Base-by-base conservation (phyloP, 1,140 invertebrate genomes). In the Lucilia sericata region DNA sequence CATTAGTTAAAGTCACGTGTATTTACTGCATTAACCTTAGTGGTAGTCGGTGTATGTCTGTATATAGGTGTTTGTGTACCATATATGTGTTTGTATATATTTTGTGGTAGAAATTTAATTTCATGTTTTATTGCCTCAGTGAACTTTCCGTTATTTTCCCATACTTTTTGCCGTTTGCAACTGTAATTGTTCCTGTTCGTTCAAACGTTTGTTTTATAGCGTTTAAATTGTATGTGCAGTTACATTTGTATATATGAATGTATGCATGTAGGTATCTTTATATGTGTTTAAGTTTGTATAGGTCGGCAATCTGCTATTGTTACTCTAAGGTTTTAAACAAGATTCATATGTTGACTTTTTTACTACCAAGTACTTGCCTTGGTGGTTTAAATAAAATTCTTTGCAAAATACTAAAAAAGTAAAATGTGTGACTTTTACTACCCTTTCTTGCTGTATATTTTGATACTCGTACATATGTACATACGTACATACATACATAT, bases 1-100 rank as follows among this genome's bases (percentile, higher is more conserved):
- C 76, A 25, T 80, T 80, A 51, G 42, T 51, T 80, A 19, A 21
- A 51, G 76, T 49, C 76, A 80, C 76, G 76, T 80, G 76, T 51
- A 25, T 80, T 80, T 80, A 80, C 76, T 80, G 76, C 76, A 80
- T 80, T 80, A 80, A 80, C 76, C 76, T 80, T 17, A 80, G n/a
- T 49, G 7, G 14, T 3, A 17, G 51, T 21, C 12, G 9, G 55
- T 70, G 51, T 82, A 19, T 65, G 21, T 9, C 0, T 70, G 13
- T 65, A 12, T 82, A 17, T 70, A 55, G 1, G 51, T 19, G 36
- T 51, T 8, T 30, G n/a, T 74, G 17, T 60, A 55, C 10, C n/a
- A 78, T 75, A 34, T 75, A 55, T 55, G 51, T 17, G 4, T 55
- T 55, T 55, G 51, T 55, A 55, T 76, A 42, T 80, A 42, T 42